Evolutionary conservation across 2,113 vertebrate species (phyloP).

Genomic region (Heterocephalus glaber): DNA sequence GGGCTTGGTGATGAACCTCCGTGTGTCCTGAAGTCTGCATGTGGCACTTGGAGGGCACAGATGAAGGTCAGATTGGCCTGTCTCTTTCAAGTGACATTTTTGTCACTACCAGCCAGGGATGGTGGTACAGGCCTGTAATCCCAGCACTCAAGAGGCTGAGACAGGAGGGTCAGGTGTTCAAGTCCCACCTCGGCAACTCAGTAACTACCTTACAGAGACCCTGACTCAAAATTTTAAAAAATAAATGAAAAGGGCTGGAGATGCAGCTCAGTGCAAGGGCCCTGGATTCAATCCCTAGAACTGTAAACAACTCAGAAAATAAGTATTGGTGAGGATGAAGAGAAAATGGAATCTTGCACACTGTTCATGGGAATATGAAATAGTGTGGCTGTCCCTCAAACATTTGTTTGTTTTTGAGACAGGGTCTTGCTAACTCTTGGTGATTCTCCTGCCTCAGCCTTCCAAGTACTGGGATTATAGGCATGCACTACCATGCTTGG

Average conservation of each 20-base stretch:
- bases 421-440: neutral
- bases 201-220: neutral
- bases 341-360: neutral
- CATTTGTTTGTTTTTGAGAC: neutral
- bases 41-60: neutral
- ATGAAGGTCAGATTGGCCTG: too few species aligned
- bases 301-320: neutral
- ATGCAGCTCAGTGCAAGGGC: neutral
- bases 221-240: neutral
- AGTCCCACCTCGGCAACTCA: neutral
- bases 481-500: neutral
- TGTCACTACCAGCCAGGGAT: neutral
- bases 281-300: neutral
- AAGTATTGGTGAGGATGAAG: neutral
- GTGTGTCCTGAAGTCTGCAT: neutral
- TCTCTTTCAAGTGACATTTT: neutral
- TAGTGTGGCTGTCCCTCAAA: neutral
- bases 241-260: neutral
- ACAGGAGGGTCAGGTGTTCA: neutral
- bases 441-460: neutral
- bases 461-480: neutral
- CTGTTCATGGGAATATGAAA: neutral
- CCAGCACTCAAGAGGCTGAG: neutral
- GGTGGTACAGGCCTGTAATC: neutral
- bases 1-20: neutral